These are phyloP conservation scores for Zoanthus solanderi DNA, from an alignment of 92 coral and sea anemone genomes.

Conservation along the genomic window DNA sequence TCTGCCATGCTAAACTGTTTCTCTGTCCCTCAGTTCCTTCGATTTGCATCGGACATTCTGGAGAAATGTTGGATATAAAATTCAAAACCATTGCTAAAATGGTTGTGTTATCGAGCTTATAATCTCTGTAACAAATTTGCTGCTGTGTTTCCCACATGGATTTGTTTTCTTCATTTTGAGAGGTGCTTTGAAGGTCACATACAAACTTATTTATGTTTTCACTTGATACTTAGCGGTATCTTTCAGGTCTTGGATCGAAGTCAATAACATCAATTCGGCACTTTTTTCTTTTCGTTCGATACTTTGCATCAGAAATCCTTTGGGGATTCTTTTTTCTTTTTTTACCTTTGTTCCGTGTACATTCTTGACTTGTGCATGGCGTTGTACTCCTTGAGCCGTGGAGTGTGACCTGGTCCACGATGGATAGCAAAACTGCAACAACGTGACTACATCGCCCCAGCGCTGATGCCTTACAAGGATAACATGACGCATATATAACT, in stretches of 20 bases:
- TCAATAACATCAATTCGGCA: constrained; percentile 10
- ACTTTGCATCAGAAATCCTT: constrained; percentile 39
- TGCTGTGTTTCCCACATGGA: constrained; percentile 60
- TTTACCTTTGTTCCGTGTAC: constrained; percentile 54
- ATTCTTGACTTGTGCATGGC: constrained; percentile 49
- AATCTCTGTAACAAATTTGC: constrained; percentile 7
- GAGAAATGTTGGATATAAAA: background rate
- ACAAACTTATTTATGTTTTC: too few species aligned
- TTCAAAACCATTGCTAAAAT: constrained; percentile 11
- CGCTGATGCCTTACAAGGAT: constrained; percentile 56
- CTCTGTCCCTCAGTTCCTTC: constrained; percentile 1
- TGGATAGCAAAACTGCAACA: constrained; percentile 26
- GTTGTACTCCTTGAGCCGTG: background rate
- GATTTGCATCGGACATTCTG: background rate
- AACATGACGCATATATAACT: constrained; percentile 64
- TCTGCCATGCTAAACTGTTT: background rate
- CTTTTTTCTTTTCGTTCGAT: constrained; percentile 23
- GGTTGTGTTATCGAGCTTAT: background rate
- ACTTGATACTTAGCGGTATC: constrained; percentile 15
- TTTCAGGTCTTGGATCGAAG: constrained; percentile 56
- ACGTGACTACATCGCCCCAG: constrained; percentile 75
- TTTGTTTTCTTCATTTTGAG: background rate
- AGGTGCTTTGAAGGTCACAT: background rate
- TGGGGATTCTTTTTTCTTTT: constrained; percentile 45
- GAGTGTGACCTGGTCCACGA: constrained; percentile 19